Evolutionary conservation across 2,888 invertebrate genomes (phyloP), one percentile per base, ranked within the genome.

Genomic region (Mongoloraphidia duomilia): DNA sequence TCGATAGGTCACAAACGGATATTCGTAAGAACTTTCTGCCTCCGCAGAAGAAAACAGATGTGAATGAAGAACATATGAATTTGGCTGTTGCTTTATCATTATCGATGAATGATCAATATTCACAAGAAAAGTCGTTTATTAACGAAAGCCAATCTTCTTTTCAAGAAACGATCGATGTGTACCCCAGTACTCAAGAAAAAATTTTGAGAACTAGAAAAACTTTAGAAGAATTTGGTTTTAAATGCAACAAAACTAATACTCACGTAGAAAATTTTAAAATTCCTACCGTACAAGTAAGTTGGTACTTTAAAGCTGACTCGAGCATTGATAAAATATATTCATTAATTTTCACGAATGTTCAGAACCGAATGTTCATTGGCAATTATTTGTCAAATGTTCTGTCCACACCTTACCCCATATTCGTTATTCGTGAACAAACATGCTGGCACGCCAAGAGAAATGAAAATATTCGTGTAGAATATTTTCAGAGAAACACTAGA

Each of bases 71-170:
- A 57, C 77, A 83, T 55, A 64, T 82, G 52, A 79, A 81, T 61
- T 59, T 83, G 63, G 82, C 81, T 41, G 68, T 83, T 55, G 80
- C 80, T 11, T 61, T 83, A 50, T 82, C 82, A 3, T 76, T 73
- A 59, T 82, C 82, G 1, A 60, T 73, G 5, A 59, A 60, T 51
- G 58, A 60, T 38, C 54, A 59, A 53, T 50, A 53, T 54, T 44
- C 51, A 50, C 43, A 8, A 41, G 45, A 53, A 40, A 55, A 55
- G 36, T 49, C 47, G 53, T 37, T 17, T 45, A 14, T 37, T 46
- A 50, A 49, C 17, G 50, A 53, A 26, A 26, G 26, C 6, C 26
- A 26, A 6, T 26, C 6, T 26, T 26, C 26, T 10, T 45, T 50
- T 45, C 14, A 43, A 36, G 50, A 49, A n/a, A 36, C 36, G 34